Conservation (phyloP, 2,888 invertebrate species). For the Tanaodytes sp. region DNA sequence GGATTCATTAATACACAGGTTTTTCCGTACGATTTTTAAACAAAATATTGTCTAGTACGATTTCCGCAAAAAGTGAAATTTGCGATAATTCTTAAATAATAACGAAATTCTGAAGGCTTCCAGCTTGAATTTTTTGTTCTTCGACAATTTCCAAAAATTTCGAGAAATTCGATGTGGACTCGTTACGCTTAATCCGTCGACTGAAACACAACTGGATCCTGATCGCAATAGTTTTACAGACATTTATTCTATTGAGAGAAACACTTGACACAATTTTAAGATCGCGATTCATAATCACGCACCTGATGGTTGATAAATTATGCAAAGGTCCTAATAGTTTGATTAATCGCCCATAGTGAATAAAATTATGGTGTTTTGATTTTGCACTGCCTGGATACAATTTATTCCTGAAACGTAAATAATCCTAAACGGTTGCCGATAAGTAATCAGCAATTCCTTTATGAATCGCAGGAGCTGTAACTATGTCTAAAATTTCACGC, state of each 20-base stretch:
- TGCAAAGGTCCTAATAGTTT: conserved; percentile 36
- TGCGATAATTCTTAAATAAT: too few relatives aligned
- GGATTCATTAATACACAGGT: too few relatives aligned
- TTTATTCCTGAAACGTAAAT: conserved; percentile 14
- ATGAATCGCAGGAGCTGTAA: conserved; percentile 33
- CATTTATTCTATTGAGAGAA: conserved; percentile 32
- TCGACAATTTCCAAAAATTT: too few relatives aligned
- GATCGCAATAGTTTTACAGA: conserved; percentile 50
- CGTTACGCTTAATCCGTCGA: too few relatives aligned
- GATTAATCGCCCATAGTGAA: conserved; percentile 48
- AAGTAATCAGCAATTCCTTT: conserved; percentile 26
- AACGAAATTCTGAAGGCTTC: too few relatives aligned
- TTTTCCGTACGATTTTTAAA: too few relatives aligned
- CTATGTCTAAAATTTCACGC: conserved; percentile 47
- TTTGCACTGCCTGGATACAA: conserved; percentile 40
- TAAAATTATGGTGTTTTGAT: conserved; percentile 51
- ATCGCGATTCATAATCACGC: conserved; percentile 47
- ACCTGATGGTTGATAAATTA: conserved; percentile 40
- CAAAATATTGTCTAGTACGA: too few relatives aligned
- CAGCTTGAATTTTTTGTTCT: too few relatives aligned
- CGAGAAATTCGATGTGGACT: too few relatives aligned
- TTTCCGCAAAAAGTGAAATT: too few relatives aligned
- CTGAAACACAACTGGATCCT: conserved; percentile 37
- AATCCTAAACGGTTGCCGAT: conserved; percentile 34
- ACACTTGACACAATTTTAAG: too few relatives aligned